A percentile compares a stretch with the other conserved stretches of the same genome.
phyloP scores from a whole-genome alignment of 2,888 invertebrate genomes.

The Dendrolimus pini region DNA sequence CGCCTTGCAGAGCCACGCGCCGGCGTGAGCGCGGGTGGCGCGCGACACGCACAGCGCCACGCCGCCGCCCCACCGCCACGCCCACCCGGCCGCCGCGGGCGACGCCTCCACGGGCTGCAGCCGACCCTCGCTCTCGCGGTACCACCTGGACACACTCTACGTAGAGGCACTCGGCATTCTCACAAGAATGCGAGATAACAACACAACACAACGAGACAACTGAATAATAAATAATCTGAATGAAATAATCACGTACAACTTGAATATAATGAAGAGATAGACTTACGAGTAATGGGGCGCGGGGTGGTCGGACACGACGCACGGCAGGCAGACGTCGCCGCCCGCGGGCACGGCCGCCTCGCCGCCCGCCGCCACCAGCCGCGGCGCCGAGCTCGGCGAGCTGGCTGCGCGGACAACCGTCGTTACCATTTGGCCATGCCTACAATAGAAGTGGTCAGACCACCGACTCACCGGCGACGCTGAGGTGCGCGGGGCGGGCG shows the following conservation, averaged over 20 bases:
- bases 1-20: constrained; percentile 83
- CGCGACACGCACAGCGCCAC: constrained; percentile 81
- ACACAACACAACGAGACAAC: too few relatives aligned
- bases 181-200: too few relatives aligned
- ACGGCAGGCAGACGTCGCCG: constrained; percentile 78
- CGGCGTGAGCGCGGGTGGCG: constrained; percentile 77
- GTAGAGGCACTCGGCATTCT: too few relatives aligned
- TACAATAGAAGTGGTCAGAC: neutral
- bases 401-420: constrained; percentile 18
- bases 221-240: too few relatives aligned
- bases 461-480: constrained; percentile 68
- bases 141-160: constrained; percentile 56
- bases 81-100: constrained; percentile 23
- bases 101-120: constrained; percentile 40
- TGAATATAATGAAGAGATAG: too few relatives aligned
- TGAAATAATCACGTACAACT: too few relatives aligned
- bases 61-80: constrained; percentile 82
- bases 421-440: neutral
- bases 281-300: constrained; percentile 79
- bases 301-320: constrained; percentile 79
- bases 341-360: constrained; percentile 73
- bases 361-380: constrained; percentile 69
- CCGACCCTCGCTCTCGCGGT: constrained; percentile 71
- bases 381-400: constrained; percentile 68
- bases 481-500: constrained; percentile 76